Conservation (phyloP, 2,888 invertebrate genomes). For the Platycnemis pennipes region DNA sequence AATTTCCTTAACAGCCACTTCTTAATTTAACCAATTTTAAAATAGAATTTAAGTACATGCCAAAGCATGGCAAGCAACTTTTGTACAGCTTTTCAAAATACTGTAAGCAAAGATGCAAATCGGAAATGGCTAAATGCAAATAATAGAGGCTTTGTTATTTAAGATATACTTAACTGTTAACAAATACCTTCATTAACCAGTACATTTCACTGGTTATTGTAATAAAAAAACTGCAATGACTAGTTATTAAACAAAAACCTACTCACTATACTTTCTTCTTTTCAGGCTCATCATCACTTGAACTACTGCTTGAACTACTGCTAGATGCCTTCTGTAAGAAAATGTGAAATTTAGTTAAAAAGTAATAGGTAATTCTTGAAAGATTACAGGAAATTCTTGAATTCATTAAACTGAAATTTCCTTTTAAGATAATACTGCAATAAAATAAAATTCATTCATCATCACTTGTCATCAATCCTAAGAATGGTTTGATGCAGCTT, state of each 20-base stretch:
- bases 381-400: too few species aligned
- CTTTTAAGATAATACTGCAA: too few species aligned
- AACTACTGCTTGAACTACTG: slow-evolving; percentile 39
- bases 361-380: neutral
- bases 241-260: neutral
- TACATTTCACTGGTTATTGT: neutral
- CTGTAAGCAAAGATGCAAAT: neutral
- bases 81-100: neutral
- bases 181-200: neutral
- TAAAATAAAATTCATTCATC: neutral
- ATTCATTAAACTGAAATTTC: too few species aligned
- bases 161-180: neutral
- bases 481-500: too few species aligned
- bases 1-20: neutral
- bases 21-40: neutral
- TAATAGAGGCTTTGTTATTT: neutral
- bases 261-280: slow-evolving; percentile 26
- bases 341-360: neutral
- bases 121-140: neutral
- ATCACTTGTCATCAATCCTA: too few species aligned
- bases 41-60: neutral
- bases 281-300: slow-evolving; percentile 56
- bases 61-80: neutral
- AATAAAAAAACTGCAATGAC: neutral
- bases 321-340: slow-evolving; percentile 32